Evolutionary conservation across 1,140 invertebrate genomes (phyloP).

Genomic region (Bombus soroeensis): DNA sequence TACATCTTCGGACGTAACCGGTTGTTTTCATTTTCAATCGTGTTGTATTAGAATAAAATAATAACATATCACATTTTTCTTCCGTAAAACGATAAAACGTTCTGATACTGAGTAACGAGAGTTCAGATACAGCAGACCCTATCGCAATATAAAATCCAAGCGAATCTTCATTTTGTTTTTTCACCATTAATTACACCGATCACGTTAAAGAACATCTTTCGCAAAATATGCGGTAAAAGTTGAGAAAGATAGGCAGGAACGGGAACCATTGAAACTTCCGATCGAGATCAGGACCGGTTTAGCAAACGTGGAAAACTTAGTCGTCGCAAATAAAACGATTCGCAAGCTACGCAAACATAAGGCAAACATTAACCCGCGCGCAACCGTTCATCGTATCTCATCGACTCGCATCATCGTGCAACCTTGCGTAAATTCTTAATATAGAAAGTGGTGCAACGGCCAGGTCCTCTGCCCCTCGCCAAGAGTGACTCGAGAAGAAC

Average conservation of each 20-base stretch:
- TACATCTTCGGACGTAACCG: too few species aligned
- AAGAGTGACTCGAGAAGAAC: background rate
- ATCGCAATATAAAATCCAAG: background rate
- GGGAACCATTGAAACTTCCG: constrained; percentile 10
- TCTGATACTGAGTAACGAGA: too few species aligned
- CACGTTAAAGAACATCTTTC: background rate
- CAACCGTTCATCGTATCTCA: constrained; percentile 36
- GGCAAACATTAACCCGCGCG: constrained; percentile 7
- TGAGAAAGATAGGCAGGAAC: background rate
- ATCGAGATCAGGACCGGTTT: constrained; percentile 33
- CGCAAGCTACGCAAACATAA: background rate
- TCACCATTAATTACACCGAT: background rate
- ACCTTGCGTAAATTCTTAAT: constrained; percentile 37
- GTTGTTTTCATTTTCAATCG: too few species aligned
- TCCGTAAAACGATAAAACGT: too few species aligned
- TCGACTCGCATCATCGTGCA: constrained; percentile 30
- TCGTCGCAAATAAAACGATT: constrained; percentile 15
- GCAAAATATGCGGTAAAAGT: constrained; percentile 1
- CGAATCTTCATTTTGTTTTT: background rate
- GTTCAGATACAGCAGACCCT: too few species aligned
- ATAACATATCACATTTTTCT: too few species aligned
- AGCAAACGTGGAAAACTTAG: constrained; percentile 23
- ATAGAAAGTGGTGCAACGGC: constrained; percentile 21
- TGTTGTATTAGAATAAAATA: too few species aligned
- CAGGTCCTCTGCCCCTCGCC: background rate